Percentiles rank a stretch among this genome's conserved stretches.
These are phyloP conservation scores for Halisarca cf. caerulea DNA, from an alignment of 37 sponge, comb jelly and placozoan species.

Conservation along the genomic window DNA sequence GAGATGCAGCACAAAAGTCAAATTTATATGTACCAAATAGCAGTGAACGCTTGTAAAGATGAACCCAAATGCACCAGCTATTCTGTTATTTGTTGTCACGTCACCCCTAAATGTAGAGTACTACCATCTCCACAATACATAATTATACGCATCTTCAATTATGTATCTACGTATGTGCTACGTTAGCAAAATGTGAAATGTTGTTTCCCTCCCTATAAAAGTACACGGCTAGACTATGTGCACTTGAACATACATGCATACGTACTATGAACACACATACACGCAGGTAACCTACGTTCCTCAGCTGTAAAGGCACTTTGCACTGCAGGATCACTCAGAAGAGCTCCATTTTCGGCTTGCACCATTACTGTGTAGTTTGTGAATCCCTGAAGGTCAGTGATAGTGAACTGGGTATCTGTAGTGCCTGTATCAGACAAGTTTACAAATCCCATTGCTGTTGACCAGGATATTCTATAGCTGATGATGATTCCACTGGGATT, in stretches of 20 bases:
- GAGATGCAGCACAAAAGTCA: no score
- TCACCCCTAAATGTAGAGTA: no score
- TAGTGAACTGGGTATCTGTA: neutral
- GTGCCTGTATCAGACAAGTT: neutral
- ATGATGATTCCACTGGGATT: neutral
- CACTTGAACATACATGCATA: neutral
- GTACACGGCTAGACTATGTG: neutral
- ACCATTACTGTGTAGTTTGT: neutral
- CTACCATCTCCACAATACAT: neutral
- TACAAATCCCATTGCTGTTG: neutral
- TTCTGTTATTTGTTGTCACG: no score
- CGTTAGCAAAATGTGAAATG: no score
- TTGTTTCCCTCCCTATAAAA: no score
- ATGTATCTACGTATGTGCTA: conserved; percentile 10
- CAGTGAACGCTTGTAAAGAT: no score
- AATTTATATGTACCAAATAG: no score
- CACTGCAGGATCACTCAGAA: neutral
- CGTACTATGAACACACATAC: no score
- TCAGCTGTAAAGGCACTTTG: neutral
- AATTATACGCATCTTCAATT: neutral
- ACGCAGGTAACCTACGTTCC: no score
- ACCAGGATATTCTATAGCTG: neutral
- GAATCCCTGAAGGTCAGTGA: neutral
- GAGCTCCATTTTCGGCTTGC: neutral
- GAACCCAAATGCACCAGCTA: no score